Evolutionary conservation across 2,797 vertebrate genomes (phyloP).

Genomic region (Arrhamphus sclerolepis): DNA sequence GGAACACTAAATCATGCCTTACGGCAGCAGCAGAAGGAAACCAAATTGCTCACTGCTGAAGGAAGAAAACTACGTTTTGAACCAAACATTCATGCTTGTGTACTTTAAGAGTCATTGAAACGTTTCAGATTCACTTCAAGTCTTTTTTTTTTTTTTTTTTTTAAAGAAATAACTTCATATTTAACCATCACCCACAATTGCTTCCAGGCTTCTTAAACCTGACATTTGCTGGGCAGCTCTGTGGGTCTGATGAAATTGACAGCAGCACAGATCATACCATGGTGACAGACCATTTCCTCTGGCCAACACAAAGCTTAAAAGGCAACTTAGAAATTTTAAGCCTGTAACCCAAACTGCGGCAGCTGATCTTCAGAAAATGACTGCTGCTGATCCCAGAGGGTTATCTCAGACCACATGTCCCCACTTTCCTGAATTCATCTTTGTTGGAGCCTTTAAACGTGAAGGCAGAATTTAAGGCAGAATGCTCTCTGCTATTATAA

Average conservation of each 20-base stretch:
- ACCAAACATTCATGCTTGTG: slow-evolving; percentile 3
- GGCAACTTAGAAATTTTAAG: slow-evolving; percentile 20
- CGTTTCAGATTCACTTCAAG: slow-evolving; percentile 4
- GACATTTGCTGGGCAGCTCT: slow-evolving; percentile 9
- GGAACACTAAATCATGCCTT: slow-evolving; percentile 27
- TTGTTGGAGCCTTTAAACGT: background rate
- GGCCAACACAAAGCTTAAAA: slow-evolving; percentile 9
- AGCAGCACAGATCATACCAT: slow-evolving; percentile 9
- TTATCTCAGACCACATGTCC: background rate
- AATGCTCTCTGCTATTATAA: background rate
- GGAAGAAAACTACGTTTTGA: slow-evolving; percentile 10
- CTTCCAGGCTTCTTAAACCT: background rate
- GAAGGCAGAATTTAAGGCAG: background rate
- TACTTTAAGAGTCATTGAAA: background rate
- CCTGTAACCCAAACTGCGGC: slow-evolving; percentile 12
- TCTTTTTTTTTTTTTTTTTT: background rate
- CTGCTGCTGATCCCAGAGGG: background rate
- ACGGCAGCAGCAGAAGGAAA: slow-evolving; percentile 27
- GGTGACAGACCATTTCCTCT: slow-evolving; percentile 18
- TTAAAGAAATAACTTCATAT: background rate
- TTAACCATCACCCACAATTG: slow-evolving; percentile 1
- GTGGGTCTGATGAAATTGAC: slow-evolving; percentile 26
- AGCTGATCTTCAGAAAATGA: slow-evolving; percentile 14
- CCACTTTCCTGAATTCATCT: background rate
- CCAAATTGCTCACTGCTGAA: slow-evolving; percentile 5